Percentiles rank a stretch among this genome's conserved stretches.
Conservation (phyloP, 2,113 vertebrate genomes). For the Diadophis punctatus region DNA sequence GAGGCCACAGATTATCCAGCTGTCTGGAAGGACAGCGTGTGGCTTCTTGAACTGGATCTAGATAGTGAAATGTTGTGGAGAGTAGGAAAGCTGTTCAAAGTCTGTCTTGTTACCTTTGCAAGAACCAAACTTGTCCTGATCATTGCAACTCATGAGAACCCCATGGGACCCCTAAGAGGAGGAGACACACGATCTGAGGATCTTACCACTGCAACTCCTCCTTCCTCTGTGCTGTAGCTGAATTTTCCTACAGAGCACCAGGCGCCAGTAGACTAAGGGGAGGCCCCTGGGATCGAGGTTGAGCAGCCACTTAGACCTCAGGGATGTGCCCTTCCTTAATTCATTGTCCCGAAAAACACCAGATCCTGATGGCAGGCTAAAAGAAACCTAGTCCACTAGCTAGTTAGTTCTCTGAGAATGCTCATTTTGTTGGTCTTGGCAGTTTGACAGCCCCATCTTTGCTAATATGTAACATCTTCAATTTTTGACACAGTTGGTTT, state of each 20-base stretch:
- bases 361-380: neutral
- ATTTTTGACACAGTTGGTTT: slow-evolving; percentile 3
- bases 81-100: neutral
- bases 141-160: neutral
- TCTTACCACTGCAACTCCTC: neutral
- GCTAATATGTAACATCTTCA: neutral
- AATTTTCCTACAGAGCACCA: neutral
- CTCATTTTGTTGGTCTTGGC: neutral
- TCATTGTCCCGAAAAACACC: neutral
- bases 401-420: neutral
- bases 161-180: neutral
- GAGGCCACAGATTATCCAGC: neutral
- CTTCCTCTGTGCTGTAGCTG: neutral
- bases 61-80: neutral
- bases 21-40: neutral
- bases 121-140: neutral
- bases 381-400: neutral
- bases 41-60: neutral
- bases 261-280: neutral
- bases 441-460: neutral
- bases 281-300: neutral
- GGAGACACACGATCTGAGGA: no score
- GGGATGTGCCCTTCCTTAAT: neutral
- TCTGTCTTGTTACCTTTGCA: neutral
- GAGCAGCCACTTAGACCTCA: neutral